phyloP scores from a whole-genome alignment of 2,797 vertebrate genomes.

The Lepidocolaptes lacrymiger region DNA sequence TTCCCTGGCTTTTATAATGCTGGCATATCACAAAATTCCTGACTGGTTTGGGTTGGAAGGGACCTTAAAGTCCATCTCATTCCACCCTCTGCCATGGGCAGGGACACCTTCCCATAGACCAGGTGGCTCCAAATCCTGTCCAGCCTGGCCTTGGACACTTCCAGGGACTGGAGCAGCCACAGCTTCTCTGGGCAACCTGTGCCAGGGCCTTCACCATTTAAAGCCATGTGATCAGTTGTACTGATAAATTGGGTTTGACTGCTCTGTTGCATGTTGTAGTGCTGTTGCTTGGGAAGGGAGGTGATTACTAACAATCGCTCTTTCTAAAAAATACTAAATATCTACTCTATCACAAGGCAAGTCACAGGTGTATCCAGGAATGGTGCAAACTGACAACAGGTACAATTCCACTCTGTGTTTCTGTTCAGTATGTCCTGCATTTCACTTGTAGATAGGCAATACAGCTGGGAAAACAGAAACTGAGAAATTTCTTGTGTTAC shows the following conservation, averaged over 20 bases:
- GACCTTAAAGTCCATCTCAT: neutral
- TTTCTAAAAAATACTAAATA: neutral
- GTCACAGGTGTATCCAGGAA: fast-evolving
- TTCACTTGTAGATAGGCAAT: neutral
- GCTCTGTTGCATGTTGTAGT: too few species aligned
- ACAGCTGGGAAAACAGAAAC: neutral
- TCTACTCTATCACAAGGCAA: neutral
- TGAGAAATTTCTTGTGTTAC: neutral
- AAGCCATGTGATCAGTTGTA: fast-evolving
- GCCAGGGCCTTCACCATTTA: neutral
- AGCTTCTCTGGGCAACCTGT: neutral
- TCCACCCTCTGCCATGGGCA: neutral
- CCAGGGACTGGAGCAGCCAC: neutral
- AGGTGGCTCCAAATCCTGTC: fast-evolving
- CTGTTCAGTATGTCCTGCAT: neutral
- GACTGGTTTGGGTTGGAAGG: neutral
- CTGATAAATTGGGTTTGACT: fast-evolving
- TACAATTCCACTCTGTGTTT: neutral
- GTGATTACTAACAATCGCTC: neutral
- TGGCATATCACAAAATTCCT: neutral
- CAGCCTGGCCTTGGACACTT: neutral
- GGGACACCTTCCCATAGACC: neutral
- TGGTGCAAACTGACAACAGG: neutral
- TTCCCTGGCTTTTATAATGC: neutral
- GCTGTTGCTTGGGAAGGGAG: neutral